Base-by-base conservation (phyloP, 2,888 invertebrate genomes). In the Epinotia demarniana region DNA sequence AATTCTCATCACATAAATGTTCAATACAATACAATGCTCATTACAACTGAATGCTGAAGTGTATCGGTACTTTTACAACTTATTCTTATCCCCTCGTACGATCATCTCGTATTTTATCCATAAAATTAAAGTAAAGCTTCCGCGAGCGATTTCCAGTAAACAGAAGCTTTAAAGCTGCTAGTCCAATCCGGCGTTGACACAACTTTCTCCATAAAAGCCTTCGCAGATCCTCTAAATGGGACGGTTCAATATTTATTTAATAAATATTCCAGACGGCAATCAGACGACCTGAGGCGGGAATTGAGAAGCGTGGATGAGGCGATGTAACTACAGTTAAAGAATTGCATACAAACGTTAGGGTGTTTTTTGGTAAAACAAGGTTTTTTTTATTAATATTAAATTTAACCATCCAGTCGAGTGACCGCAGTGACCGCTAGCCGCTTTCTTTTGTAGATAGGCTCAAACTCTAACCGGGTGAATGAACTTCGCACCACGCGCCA, bases 191-290 rank as follows among this genome's bases (percentile, higher is more conserved):
- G 19, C 70, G 75, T 75, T 71, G 70, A 75, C 70, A 49, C 67
- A 73, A 66, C 60, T 74, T 72, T 72, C 63, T 43, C 69, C 43
- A 78, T 80, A 77, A 70, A 79, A 78, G 55, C 76, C 74, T 80
- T 81, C 85, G 81, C 86, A 85, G 82, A 83, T 81, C 81, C 81
- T 81, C 82, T 85, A 87, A 89, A 90, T 86, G 86, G 86, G 87
- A 87, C 80, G 86, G 82, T 89, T 87, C 90, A 91, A 90, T 90
- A 90, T 91, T 91, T 90, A 90, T 91, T 89, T 88, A 88, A 89
- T 90, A 91, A 92, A 92, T 90, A 89, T 86, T 86, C 85, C 84
- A 87, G 86, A 85, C 84, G 84, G 90, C 91, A 92, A 91, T 92
- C 91, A 91, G 89, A 78, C 79, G 74, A 72, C 70, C 61, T 74